Base-by-base conservation (phyloP, 2,113 vertebrate genomes). In the Trogon surrucura region DNA sequence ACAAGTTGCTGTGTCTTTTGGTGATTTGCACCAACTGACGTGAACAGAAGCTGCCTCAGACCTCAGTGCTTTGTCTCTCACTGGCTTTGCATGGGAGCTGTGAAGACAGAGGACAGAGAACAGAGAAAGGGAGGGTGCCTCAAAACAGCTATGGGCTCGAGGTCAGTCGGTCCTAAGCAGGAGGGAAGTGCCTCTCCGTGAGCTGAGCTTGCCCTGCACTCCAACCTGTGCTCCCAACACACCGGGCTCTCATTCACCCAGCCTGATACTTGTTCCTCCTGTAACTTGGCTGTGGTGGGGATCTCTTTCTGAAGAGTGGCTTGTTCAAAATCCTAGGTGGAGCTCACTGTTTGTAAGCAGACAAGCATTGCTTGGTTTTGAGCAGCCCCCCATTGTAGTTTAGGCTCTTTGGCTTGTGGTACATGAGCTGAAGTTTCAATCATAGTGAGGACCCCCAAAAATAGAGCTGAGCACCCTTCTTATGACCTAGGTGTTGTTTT, bases 151-250 rank as follows among this genome's bases (percentile, higher is more conserved):
- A 16, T 3, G 7, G 16, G 54, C 60, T n/a, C 1, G 2, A 54
- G 17, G 16, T 62, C 30, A 60, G 17, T 44, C 3, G 0, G 14
- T 50, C 44, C 19, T 13, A 44, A 56, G 23, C 34, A 77, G 1
- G 1, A 23, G 20, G 5, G 13, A 89, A 86, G 26, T 26, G 4
- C 7, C 11, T 0, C 51, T 83, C 32, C 69, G 16, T 29, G 71
- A 81, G 17, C 27, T 71, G 75, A 65, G 41, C 34, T 72, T 88
- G 45, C 16, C 30, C 44, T 50, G 44, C 38, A 29, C 25, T 80
- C 3, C 0, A 34, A 10, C 4, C 10, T 0, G 0, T 17, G 16
- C 3, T 91, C 10, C 29, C 41, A 29, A 10, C 22, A 72, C 9
- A 44, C 11, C 22, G 48, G 29, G 17, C 22, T 83, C 38, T 83